A percentile compares a stretch with the other conserved stretches of the same genome.
phyloP scores from a whole-genome alignment of 2,888 invertebrate species.

The Selenia dentaria region DNA sequence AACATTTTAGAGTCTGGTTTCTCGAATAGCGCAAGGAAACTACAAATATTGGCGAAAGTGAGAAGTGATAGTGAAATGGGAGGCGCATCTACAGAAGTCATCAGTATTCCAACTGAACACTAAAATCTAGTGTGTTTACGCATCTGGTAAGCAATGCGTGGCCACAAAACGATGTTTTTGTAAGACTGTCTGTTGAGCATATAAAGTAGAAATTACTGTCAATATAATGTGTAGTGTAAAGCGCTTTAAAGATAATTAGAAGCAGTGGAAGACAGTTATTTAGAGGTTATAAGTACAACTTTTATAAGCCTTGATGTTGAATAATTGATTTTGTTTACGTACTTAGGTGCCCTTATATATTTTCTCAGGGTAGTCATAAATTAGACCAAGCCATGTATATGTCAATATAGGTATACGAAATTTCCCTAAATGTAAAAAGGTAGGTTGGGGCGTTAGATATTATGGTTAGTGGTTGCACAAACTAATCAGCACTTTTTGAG shows the following conservation, averaged over 20 bases:
- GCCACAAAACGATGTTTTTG: constrained; percentile 9
- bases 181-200: constrained; percentile 2
- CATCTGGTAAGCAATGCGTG: constrained; percentile 5
- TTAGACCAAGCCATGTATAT: too few species aligned
- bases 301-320: too few species aligned
- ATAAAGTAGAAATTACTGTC: constrained; percentile 5
- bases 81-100: constrained; percentile 25
- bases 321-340: too few species aligned
- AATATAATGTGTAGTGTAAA: background rate
- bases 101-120: constrained; percentile 40
- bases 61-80: constrained; percentile 33
- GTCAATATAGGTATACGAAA: too few species aligned
- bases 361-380: too few species aligned
- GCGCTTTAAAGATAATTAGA: background rate
- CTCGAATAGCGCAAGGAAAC: constrained; percentile 31
- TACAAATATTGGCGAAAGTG: constrained; percentile 44
- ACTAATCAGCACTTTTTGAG: too few species aligned
- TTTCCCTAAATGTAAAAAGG: too few species aligned
- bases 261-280: too few species aligned
- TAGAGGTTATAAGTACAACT: too few species aligned
- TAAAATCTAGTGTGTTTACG: constrained; percentile 36
- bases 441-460: too few species aligned
- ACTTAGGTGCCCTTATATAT: too few species aligned
- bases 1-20: constrained; percentile 17
- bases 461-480: too few species aligned